phyloP scores from a whole-genome alignment of 2,113 vertebrate species.

The Macrotus californicus region DNA sequence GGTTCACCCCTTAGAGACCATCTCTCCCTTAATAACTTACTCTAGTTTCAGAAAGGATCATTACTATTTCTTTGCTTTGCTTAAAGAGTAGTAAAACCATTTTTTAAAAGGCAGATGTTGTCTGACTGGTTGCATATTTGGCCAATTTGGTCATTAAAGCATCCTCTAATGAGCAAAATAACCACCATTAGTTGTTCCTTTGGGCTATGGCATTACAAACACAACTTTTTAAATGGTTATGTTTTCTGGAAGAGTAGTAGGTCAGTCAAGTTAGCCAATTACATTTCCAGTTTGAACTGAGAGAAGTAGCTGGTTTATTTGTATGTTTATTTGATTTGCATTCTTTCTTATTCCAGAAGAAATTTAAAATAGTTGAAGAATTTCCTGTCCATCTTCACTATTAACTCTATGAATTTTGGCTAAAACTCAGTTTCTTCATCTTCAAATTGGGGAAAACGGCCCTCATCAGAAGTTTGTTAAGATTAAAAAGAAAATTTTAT shows the following conservation, averaged over 20 bases:
- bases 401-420: neutral
- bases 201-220: neutral
- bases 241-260: neutral
- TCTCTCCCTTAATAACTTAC: neutral
- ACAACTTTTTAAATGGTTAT: neutral
- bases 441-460: neutral
- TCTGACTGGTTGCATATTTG: neutral
- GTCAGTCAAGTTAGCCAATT: neutral
- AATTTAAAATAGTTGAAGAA: neutral
- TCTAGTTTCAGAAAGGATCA: neutral
- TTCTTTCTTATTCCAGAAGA: neutral
- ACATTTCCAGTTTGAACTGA: neutral
- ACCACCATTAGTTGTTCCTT: neutral
- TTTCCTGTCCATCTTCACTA: neutral
- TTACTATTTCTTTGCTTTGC: neutral
- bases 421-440: neutral
- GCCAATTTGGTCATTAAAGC: neutral
- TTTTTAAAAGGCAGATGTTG: conserved; percentile 12
- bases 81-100: neutral
- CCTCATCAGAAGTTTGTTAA: neutral
- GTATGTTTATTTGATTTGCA: neutral
- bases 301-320: neutral
- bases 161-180: neutral
- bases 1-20: neutral
- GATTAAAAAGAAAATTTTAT: conserved; percentile 3